phyloP scores from a whole-genome alignment of 2,113 vertebrate species.

The Connochaetes taurinus region DNA sequence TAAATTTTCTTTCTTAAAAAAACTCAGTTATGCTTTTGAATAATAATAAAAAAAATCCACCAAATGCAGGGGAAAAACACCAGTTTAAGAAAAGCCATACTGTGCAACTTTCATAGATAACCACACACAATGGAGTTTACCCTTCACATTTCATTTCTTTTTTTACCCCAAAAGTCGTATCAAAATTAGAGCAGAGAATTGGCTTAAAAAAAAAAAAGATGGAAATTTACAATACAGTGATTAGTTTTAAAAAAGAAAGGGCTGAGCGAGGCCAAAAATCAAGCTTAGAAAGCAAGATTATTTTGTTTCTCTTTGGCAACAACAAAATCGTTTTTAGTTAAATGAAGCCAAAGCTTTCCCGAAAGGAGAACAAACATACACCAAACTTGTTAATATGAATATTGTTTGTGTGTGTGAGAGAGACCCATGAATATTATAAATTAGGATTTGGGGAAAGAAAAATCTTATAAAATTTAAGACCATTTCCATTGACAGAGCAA shows the following conservation, averaged over 20 bases:
- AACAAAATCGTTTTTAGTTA: conserved; percentile 64
- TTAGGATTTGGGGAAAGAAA: conserved; percentile 70
- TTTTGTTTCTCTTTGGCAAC: conserved; percentile 82
- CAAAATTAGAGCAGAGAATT: conserved; percentile 49
- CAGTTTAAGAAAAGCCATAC: conserved; percentile 59
- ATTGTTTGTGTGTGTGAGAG: conserved; percentile 20
- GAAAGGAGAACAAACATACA: conserved; percentile 64
- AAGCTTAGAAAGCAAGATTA: conserved; percentile 63
- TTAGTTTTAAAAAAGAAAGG: conserved; percentile 64
- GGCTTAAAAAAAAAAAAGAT: not conserved
- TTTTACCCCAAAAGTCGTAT: conserved; percentile 13
- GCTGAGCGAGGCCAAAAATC: conserved; percentile 57
- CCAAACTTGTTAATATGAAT: conserved; percentile 68
- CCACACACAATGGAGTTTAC: conserved; percentile 60
- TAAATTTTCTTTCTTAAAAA: conserved; percentile 68
- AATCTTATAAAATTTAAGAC: conserved; percentile 79
- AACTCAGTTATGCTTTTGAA: conserved; percentile 76
- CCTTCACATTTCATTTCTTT: conserved; percentile 69
- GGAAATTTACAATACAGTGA: conserved; percentile 61
- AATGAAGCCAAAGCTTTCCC: conserved; percentile 75
- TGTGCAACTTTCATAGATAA: conserved; percentile 65
- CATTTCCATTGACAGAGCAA: conserved; percentile 80
- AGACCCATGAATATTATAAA: conserved; percentile 78
- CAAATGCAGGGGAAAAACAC: not conserved
- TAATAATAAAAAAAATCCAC: conserved; percentile 69